Evolutionary conservation across 2,888 invertebrate species (phyloP), one percentile per base, ranked within the genome.

Genomic region (Tenthredo amoena): DNA sequence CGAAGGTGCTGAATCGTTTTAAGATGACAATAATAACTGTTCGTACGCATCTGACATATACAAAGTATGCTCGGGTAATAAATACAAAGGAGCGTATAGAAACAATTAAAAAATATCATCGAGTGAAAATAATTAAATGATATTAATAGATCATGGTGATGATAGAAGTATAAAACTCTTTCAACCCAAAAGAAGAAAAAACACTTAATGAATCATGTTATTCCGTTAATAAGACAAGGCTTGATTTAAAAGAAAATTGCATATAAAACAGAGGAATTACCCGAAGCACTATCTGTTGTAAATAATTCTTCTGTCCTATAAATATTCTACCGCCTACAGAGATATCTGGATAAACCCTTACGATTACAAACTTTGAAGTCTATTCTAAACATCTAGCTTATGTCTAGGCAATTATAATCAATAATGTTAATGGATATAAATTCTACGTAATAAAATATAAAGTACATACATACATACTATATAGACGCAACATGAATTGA

Each of bases 21-120:
- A 91, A 90, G 89, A 91, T 92, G 92, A 93, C 92, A 93, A 93
- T 93, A 93, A 92, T 91, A 90, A 91, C 89, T 88, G 91, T 91
- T 91, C 89, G 87, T 88, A 88, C 84, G 89, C 89, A 90, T 88
- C 89, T 88, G 88, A 88, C 87, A 88, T 88, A 88, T 86, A 86
- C 85, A 85, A 87, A 43, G 71, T 87, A 86, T 83, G 83, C 88
- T 89, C 89, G 89, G 88, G 88, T 89, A 88, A 89, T 88, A 55
- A 83, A 58, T 58, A 86, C 71, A 34, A 58, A 62, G 10, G 81
- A 81, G 81, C n/a, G 31, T 34, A 40, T 31, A 81, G 50, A 62
- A 34, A 40, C 31, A 37, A 81, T 81, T 1, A 62, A 21, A 37
- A 31, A 43, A 74, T 74, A 77, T 77, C 77, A 12, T 62, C 9